Base-by-base conservation (phyloP, 1,140 invertebrate genomes). In the Leptoteleia sp. region DNA sequence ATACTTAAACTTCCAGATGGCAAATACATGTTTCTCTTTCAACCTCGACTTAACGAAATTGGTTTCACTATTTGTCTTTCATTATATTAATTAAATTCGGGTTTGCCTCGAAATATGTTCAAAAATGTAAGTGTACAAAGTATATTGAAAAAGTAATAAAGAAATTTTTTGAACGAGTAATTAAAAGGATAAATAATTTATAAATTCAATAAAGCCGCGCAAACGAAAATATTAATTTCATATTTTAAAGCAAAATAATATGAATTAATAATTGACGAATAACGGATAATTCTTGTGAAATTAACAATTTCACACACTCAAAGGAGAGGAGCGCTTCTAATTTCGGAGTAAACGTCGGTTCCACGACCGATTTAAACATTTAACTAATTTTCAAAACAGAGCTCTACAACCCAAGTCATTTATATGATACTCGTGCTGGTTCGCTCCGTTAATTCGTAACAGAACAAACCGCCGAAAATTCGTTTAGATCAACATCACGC, bases 371-470 rank as follows among this genome's bases (percentile, higher is more conserved):
- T 22, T 22, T 22, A 22, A 3, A 22, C 2, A 22, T 22, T 22
- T 22, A n/a, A n/a, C n/a, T n/a, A n/a, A n/a, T n/a, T n/a, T n/a
- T n/a, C n/a, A n/a, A n/a, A n/a, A n/a, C n/a, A n/a, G n/a, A 25
- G 22, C 6, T 25, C 22, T 25, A 25, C 22, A 25, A 6, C 22
- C n/a, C 27, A 17, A 64, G 25, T 54, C 47, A 65, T 65, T 52
- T 52, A 54, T 65, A 65, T 65, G 47, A 52, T 54, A 35, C 37
- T 22, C 61, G 50, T 31, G 29, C 22, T 22, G 59, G 35, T 40
- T 50, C 59, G 25, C 59, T 50, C 59, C 45, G 59, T 50, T 50
- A 50, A 64, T 64, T 64, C 59, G 59, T 40, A 50, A 64, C 59
- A 64, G 45, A 50, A 64, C 35, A 50, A 68, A 38, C 40, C 48